These are phyloP conservation scores for Aradus depressus DNA, from an alignment of 2,888 invertebrate genomes.

Conservation along the genomic window DNA sequence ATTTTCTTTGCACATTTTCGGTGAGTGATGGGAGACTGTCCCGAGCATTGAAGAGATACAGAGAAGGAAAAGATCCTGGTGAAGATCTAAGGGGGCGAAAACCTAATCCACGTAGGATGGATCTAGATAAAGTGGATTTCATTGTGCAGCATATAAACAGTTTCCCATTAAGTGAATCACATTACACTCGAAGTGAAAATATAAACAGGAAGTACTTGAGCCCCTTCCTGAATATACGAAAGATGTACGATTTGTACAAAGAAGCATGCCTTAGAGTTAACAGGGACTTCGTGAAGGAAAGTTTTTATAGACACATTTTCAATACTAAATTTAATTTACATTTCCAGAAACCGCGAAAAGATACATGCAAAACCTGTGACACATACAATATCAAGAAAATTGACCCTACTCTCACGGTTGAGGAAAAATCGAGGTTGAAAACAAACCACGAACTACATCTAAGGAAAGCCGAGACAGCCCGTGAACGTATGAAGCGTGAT, in stretches of 20 bases:
- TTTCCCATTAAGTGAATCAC: conserved; percentile 22
- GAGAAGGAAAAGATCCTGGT: conserved; percentile 2
- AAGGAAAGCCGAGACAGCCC: background rate
- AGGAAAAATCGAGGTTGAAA: background rate
- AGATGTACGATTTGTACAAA: conserved; percentile 21
- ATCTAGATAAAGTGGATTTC: background rate
- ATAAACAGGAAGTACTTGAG: conserved; percentile 20
- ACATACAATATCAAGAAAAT: too few species aligned
- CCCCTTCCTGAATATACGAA: conserved; percentile 19
- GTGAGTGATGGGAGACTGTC: conserved; percentile 7
- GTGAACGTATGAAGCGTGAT: too few species aligned
- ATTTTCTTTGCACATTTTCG: background rate
- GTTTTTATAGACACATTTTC: conserved; percentile 27
- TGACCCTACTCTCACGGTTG: too few species aligned
- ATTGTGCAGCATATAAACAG: conserved; percentile 10
- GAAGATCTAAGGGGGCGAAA: conserved; percentile 3
- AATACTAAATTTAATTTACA: conserved; percentile 24
- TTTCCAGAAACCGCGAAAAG: conserved; percentile 26
- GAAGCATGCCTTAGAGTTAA: conserved; percentile 15
- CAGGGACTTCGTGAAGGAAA: conserved; percentile 16
- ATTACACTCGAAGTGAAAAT: conserved; percentile 24
- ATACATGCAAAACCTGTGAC: conserved; percentile 25
- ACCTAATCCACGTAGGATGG: conserved; percentile 2
- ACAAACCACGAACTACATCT: conserved; percentile 4
- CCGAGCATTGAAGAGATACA: background rate